These are phyloP conservation scores for Phylloscopus trochilus DNA, from an alignment of 2,113 vertebrate genomes.

Conservation along the genomic window DNA sequence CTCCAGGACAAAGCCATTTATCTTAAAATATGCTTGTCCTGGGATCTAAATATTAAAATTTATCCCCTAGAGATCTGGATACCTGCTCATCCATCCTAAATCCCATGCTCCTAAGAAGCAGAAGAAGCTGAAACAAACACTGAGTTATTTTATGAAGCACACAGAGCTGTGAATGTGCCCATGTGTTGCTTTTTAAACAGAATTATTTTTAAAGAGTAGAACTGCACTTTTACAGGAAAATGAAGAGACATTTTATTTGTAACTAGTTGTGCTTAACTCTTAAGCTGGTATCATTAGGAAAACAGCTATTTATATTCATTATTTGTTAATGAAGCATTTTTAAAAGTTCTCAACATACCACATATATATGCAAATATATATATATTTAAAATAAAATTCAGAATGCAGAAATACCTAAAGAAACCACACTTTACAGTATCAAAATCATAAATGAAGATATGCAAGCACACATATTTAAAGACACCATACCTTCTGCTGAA, in stretches of 20 bases:
- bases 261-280: constrained; percentile 34
- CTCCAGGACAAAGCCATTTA: not conserved
- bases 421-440: not conserved
- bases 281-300: constrained; percentile 1
- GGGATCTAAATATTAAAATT: not conserved
- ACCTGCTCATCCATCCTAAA: not conserved
- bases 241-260: not conserved
- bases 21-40: not conserved
- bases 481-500: not conserved
- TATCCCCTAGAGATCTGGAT: not conserved
- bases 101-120: not conserved
- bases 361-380: not conserved
- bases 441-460: not conserved
- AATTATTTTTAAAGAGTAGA: constrained; percentile 10
- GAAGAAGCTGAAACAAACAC: not conserved
- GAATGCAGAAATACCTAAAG: constrained; percentile 5
- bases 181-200: not conserved
- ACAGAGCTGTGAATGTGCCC: not conserved
- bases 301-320: not conserved
- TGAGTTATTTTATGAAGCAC: not conserved
- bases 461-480: not conserved
- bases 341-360: not conserved
- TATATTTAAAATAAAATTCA: constrained; percentile 1
- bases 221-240: not conserved
- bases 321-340: constrained; percentile 12